Evolutionary conservation across 2,113 vertebrate genomes (phyloP).

Genomic region (Arenaria interpres): DNA sequence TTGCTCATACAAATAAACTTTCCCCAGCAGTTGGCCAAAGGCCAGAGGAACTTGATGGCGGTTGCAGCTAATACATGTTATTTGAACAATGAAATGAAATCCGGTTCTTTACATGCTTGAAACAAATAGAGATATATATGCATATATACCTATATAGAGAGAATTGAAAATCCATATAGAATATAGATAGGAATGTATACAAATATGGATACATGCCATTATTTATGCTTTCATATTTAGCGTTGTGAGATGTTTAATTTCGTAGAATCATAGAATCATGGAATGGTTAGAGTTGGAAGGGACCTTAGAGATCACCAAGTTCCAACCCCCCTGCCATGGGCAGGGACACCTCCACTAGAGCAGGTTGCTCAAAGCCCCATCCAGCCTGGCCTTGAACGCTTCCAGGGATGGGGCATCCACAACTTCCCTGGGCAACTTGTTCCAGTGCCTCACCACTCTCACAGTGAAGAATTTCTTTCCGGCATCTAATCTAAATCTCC

Average conservation of each 20-base stretch:
- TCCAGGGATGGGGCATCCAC: no score
- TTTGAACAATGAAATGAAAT: background rate
- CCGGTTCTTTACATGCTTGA: background rate
- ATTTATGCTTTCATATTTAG: background rate
- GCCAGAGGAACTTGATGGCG: background rate
- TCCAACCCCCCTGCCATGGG: no score
- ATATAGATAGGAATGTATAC: background rate
- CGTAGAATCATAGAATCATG: no score
- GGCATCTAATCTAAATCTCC: no score
- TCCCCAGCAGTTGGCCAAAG: background rate
- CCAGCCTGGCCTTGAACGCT: no score
- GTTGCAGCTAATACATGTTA: background rate
- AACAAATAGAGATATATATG: background rate
- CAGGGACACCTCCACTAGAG: no score
- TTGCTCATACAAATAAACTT: conserved; percentile 41
- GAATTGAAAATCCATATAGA: background rate
- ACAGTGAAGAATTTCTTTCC: no score
- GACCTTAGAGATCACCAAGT: no score
- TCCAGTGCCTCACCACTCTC: no score
- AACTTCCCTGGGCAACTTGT: no score
- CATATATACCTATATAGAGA: background rate
- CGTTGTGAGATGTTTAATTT: background rate
- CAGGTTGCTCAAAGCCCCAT: no score
- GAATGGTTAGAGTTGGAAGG: no score
- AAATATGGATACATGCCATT: background rate